Base-by-base conservation (phyloP, 2,113 vertebrate genomes). In the Motacilla tschutschensis region DNA sequence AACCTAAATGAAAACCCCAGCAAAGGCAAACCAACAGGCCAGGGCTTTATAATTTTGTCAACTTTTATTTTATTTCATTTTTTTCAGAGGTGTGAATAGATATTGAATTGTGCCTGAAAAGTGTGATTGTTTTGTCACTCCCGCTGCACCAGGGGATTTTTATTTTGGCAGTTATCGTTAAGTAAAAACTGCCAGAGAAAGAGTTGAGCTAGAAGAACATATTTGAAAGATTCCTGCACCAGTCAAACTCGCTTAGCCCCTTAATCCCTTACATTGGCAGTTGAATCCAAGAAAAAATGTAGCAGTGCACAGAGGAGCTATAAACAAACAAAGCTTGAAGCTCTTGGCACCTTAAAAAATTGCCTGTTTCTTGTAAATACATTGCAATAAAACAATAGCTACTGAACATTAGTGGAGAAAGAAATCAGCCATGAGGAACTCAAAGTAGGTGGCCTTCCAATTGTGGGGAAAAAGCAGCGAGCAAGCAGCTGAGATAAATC, bases 221-320 rank as follows among this genome's bases (percentile, higher is more conserved):
- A 94, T 95, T 85, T 94, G 95, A 95, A 96, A 96, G 94, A 96
- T 94, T 95, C 94, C 85, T 93, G 57, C 88, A 88, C 91, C 74
- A 95, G 95, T 96, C 96, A 96, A 94, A 95, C 90, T 95, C 41
- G 83, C 92, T 97, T 96, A 97, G 96, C 83, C 87, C 94, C 93
- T 96, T 97, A 97, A 97, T 97, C 96, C 94, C 88, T 96, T 96
- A 95, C 95, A 92, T 50, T 92, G 96, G 95, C 95, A 94, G 94
- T 14, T 78, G 92, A 96, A 93, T 96, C 94, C 88, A 79, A 91
- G 93, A 90, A 94, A 86, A 94, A 76, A 53, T 89, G 75, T 95
- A 94, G 91, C 57, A 63, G 87, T 80, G 88, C 91, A 91, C 91
- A 93, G 63, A 96, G 94, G 80, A 95, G 92, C 90, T 93, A 96